These are phyloP conservation scores for Lontra canadensis DNA, from an alignment of 2,113 vertebrate species.

Conservation along the genomic window DNA sequence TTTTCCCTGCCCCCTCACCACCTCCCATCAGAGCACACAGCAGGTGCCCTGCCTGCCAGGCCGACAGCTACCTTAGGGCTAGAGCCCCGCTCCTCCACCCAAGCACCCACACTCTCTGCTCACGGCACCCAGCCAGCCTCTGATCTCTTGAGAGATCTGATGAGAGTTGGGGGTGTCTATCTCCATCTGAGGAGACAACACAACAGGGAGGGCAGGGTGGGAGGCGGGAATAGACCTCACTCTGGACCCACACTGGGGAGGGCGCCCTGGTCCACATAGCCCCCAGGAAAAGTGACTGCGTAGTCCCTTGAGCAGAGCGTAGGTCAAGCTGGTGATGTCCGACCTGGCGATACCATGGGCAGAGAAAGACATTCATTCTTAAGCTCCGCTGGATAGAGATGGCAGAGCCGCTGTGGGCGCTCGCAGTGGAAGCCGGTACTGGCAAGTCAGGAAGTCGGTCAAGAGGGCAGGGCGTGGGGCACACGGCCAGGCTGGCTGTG, in stretches of 20 bases:
- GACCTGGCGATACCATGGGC: not conserved
- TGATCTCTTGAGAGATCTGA: not conserved
- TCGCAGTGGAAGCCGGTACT: not conserved
- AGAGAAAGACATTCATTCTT: not conserved
- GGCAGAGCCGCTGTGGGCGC: not conserved
- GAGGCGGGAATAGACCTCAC: not conserved
- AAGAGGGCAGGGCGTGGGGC: slow-evolving; percentile 52
- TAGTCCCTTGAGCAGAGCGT: not conserved
- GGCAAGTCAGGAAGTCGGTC: slow-evolving; percentile 30
- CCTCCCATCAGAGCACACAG: accelerated
- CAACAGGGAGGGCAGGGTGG: not conserved
- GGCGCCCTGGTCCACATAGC: not conserved
- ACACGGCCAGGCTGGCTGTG: slow-evolving; percentile 54
- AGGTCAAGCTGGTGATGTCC: not conserved
- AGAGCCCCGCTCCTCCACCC: not conserved
- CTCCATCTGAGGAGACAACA: not conserved
- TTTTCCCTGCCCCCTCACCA: not conserved
- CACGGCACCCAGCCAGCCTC: not conserved
- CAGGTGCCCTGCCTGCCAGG: not conserved
- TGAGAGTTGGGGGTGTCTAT: not conserved
- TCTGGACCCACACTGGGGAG: not conserved
- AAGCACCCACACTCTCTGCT: not conserved
- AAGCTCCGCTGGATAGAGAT: not conserved
- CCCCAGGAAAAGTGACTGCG: not conserved
- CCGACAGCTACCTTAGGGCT: not conserved